These are phyloP conservation scores for Galeopsomyia nigrocyanea DNA, from an alignment of 2,888 invertebrate species.

Conservation along the genomic window DNA sequence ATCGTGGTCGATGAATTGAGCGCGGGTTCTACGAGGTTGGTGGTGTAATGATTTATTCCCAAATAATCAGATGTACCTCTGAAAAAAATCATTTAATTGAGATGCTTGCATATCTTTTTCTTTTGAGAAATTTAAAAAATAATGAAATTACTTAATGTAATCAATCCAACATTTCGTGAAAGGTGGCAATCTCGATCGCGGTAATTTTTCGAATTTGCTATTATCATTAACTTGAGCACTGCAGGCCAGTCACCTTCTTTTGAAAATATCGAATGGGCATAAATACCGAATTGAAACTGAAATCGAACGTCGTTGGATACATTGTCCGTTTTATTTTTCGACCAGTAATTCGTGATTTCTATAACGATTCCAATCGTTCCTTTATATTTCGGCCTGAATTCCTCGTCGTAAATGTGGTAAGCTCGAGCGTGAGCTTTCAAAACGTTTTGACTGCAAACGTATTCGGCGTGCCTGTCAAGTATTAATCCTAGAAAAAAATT, in stretches of 20 bases:
- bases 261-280: slow-evolving; percentile 68
- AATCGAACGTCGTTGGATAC: slow-evolving; percentile 44
- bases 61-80: slow-evolving; percentile 59
- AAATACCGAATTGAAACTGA: slow-evolving; percentile 68
- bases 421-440: slow-evolving; percentile 80
- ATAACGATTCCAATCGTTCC: slow-evolving; percentile 67
- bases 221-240: slow-evolving; percentile 67
- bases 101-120: neutral
- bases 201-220: slow-evolving; percentile 64
- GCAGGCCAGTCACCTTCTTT: slow-evolving; percentile 69
- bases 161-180: slow-evolving; percentile 72
- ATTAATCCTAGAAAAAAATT: slow-evolving; percentile 55
- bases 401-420: slow-evolving; percentile 74
- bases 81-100: slow-evolving; percentile 53
- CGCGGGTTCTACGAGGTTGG: slow-evolving; percentile 48
- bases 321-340: slow-evolving; percentile 45
- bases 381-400: slow-evolving; percentile 72
- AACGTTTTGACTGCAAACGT: slow-evolving; percentile 79
- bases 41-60: slow-evolving; percentile 60
- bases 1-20: slow-evolving; percentile 8
- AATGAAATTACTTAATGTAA: slow-evolving; percentile 49
- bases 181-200: slow-evolving; percentile 68
- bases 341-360: slow-evolving; percentile 28
- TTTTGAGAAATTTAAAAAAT: no score
- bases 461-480: slow-evolving; percentile 72